Evolutionary conservation across 1,140 invertebrate genomes (phyloP).

Genomic region (Chironomus striatipennis): DNA sequence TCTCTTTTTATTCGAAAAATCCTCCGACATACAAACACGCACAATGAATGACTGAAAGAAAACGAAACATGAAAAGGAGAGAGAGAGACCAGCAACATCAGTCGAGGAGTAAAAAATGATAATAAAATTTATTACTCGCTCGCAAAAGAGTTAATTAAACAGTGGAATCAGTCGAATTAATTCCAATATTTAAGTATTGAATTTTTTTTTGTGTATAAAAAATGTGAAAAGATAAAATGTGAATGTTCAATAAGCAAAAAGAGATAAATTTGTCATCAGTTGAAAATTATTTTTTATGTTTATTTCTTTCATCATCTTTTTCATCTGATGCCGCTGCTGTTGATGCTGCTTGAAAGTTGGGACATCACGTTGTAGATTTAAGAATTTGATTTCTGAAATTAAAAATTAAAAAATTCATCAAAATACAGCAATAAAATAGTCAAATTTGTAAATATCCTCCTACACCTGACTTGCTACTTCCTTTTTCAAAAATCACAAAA

Average conservation of each 20-base stretch:
- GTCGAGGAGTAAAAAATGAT: neutral
- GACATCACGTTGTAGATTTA: no score
- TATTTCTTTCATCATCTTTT: neutral
- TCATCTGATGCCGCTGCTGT: neutral
- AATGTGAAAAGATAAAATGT: constrained; percentile 1
- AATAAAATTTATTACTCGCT: constrained; percentile 6
- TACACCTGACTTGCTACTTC: neutral
- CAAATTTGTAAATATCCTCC: neutral
- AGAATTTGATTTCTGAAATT: neutral
- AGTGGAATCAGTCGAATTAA: neutral
- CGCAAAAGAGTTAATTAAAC: constrained; percentile 17
- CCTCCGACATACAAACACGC: no score
- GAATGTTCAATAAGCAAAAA: constrained; percentile 22
- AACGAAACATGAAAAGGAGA: neutral
- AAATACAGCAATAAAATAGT: neutral
- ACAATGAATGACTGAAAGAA: neutral
- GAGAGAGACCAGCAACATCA: no score
- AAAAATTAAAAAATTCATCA: neutral
- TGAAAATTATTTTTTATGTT: constrained; percentile 21
- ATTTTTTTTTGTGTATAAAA: neutral
- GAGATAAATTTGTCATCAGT: constrained; percentile 18
- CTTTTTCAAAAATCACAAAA: neutral
- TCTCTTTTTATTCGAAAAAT: no score
- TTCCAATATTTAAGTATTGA: neutral
- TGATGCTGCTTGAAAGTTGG: no score